phyloP scores from a whole-genome alignment of 2,888 invertebrate genomes.

The Trypoxylon attenuatum region DNA sequence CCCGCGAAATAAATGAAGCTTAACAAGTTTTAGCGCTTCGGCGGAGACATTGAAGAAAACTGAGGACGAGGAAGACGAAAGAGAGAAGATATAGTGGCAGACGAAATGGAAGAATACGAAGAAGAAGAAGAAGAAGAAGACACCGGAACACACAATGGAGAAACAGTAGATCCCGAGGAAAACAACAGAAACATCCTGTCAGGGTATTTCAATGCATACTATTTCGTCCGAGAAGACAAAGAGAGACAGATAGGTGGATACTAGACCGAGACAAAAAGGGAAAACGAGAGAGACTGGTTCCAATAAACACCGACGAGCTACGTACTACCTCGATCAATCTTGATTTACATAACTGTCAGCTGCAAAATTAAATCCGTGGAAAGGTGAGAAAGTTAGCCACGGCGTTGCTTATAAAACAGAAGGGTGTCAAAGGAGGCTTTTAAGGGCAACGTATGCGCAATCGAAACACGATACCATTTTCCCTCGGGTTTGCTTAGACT shows the following conservation, averaged over 20 bases:
- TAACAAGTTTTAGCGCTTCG: not conserved
- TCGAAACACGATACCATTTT: constrained; percentile 38
- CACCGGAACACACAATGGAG: not conserved
- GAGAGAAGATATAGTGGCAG: not conserved
- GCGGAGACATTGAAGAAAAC: not conserved
- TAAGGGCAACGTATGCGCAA: constrained; percentile 25
- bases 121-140: not conserved
- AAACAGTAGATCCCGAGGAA: not conserved
- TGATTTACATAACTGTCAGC: not conserved
- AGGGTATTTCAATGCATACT: not conserved
- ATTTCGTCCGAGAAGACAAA: not conserved
- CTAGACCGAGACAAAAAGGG: not conserved
- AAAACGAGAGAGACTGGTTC: not conserved
- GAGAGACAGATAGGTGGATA: too few species aligned
- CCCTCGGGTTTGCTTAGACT: constrained; percentile 35
- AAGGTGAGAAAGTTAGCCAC: not conserved
- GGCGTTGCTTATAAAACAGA: not conserved
- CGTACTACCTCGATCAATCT: too few species aligned
- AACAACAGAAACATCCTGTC: not conserved
- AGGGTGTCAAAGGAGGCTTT: constrained; percentile 20
- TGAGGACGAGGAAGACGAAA: not conserved
- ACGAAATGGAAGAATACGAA: not conserved
- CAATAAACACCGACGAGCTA: not conserved
- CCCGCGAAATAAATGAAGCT: not conserved
- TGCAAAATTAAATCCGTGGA: not conserved